Percentiles rank a stretch among this genome's conserved stretches.
Conservation (phyloP, 2,113 vertebrate species). For the Calypte anna region DNA sequence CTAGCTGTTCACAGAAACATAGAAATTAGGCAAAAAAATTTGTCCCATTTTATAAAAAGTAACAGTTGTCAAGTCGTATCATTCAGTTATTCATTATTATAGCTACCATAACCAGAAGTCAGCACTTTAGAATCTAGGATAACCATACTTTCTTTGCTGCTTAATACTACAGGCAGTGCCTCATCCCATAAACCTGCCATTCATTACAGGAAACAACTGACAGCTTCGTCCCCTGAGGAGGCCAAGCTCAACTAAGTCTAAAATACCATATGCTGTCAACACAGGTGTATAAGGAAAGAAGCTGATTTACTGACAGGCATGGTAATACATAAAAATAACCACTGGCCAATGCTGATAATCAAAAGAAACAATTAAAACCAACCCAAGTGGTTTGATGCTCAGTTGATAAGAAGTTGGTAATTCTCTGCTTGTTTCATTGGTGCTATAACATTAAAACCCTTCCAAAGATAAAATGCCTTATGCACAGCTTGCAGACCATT, state of each 20-base stretch:
- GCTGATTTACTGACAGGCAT: not conserved
- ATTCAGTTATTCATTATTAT: constrained; percentile 11
- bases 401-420: not conserved
- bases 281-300: not conserved
- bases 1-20: not conserved
- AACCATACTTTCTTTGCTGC: not conserved
- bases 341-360: not conserved
- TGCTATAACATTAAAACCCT: not conserved
- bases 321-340: not conserved
- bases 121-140: not conserved
- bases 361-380: not conserved
- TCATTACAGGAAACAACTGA: constrained; percentile 47
- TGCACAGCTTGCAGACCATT: not conserved
- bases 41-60: not conserved
- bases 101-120: not conserved
- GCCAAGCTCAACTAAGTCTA: constrained; percentile 7
- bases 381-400: not conserved
- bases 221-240: constrained; percentile 53
- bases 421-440: not conserved
- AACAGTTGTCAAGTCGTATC: not conserved
- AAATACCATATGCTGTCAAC: constrained; percentile 35
- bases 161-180: not conserved
- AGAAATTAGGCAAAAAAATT: constrained; percentile 26
- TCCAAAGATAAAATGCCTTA: not conserved
- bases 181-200: not conserved